Conservation (phyloP, 1,140 invertebrate genomes). For the Drosophila mojavensis region DNA sequence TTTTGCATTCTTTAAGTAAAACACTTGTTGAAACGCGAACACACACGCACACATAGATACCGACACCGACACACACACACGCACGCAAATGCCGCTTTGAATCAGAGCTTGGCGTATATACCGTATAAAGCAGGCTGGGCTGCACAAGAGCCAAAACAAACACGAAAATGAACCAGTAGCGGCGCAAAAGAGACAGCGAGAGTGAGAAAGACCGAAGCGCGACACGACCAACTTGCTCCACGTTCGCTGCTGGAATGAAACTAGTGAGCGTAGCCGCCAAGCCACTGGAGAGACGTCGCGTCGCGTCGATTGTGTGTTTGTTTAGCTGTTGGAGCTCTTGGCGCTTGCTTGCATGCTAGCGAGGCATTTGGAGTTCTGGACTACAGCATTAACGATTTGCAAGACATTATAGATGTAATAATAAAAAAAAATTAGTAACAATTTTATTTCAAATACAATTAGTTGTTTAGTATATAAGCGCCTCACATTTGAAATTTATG, state of each 20-base stretch:
- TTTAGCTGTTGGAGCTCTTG: neutral
- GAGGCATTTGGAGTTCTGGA: slow-evolving; percentile 8
- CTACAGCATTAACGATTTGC: neutral
- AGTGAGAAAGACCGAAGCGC: slow-evolving; percentile 26
- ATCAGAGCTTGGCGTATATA: slow-evolving; percentile 39
- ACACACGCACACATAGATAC: slow-evolving; percentile 5
- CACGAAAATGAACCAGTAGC: slow-evolving; percentile 25
- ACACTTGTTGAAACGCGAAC: slow-evolving; percentile 53
- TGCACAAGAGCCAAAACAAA: slow-evolving; percentile 44
- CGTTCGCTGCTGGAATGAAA: slow-evolving; percentile 51
- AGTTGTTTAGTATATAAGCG: too few species aligned
- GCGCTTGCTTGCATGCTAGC: slow-evolving; percentile 17
- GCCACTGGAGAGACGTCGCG: slow-evolving; percentile 19
- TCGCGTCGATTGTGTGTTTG: neutral
- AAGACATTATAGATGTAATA: neutral
- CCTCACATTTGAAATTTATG: too few species aligned
- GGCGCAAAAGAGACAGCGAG: slow-evolving; percentile 3
- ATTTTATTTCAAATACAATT: too few species aligned
- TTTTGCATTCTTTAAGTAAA: slow-evolving; percentile 41
- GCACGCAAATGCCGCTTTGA: slow-evolving; percentile 34
- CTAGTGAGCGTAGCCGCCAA: slow-evolving; percentile 8
- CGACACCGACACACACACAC: slow-evolving; percentile 15
- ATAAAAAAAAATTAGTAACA: too few species aligned
- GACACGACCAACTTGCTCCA: slow-evolving; percentile 48
- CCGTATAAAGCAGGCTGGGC: slow-evolving; percentile 23